A percentile compares a stretch with the other conserved stretches of the same genome.
These are phyloP conservation scores for Phasianus colchicus DNA, from an alignment of 2,113 vertebrate genomes.

Conservation along the genomic window DNA sequence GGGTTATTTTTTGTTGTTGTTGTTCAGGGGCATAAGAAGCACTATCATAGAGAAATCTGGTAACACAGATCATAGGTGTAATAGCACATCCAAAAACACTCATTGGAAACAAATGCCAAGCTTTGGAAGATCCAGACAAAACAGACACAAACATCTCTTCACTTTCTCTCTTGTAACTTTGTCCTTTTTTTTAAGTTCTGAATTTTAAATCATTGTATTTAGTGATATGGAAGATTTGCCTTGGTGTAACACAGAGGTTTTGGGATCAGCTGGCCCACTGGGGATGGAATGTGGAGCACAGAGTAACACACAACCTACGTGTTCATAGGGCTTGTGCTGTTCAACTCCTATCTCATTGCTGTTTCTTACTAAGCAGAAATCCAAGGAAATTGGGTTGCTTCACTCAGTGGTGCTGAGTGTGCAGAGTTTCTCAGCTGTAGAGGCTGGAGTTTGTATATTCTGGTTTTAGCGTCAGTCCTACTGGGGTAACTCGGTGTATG, in stretches of 20 bases:
- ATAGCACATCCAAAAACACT: not conserved
- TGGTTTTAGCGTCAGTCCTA: not conserved
- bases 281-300: not conserved
- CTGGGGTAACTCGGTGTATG: rapidly evolving
- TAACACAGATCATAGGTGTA: not conserved
- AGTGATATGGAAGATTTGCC: not conserved
- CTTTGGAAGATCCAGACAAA: not conserved
- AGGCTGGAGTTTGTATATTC: not conserved
- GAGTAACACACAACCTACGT: no score
- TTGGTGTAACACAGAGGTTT: not conserved
- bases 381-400: not conserved
- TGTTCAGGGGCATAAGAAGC: constrained; percentile 20
- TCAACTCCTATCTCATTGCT: not conserved
- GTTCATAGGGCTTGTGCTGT: not conserved
- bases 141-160: not conserved
- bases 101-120: not conserved
- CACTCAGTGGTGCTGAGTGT: not conserved
- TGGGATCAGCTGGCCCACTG: not conserved
- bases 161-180: not conserved
- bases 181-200: not conserved
- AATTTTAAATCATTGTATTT: not conserved
- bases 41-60: constrained; percentile 9
- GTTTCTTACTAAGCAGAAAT: not conserved
- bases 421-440: not conserved
- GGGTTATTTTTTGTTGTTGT: not conserved